Base-by-base conservation (phyloP, 2,113 vertebrate genomes). In the Herpailurus yagouaroundi region DNA sequence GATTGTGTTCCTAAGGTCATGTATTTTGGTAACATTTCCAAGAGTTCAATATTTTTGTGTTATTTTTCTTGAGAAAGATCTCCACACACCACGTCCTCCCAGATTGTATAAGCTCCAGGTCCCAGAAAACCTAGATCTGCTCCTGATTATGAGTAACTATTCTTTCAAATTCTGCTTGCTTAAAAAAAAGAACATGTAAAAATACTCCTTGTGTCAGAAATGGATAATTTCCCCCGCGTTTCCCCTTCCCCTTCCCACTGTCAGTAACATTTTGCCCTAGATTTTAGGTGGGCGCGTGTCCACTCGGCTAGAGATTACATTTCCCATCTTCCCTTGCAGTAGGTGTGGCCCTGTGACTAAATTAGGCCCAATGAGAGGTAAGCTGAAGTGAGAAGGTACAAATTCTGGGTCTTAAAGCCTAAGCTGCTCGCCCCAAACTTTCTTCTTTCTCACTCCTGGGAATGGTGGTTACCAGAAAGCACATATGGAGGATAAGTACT, bases 61-160 rank as follows among this genome's bases (percentile, higher is more conserved):
- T 87, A 57, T 81, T 91, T 95, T 91, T 74, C 57, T 94, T 96
- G 55, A 85, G 69, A 88, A 93, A 79, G n/a, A 55, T 48, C 55
- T 74, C 11, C 50, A 18, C 10, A 55, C 11, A 63, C 41, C 86
- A 76, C 21, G 45, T 52, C 31, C 18, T 71, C 48, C 33, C 68
- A 50, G 71, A 85, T 29, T 89, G 23, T 66, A 68, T 48, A 89
- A 48, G 29, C 23, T 63, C 83, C 50, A 76, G 79, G 31, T 25
- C 16, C 41, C n/a, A 55, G 33, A 57, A 95, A 82, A 74, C 19
- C 21, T 55, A 69, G 76, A 96, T 95, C 52, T 94, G 66, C 25
- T 45, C 8, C 12, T 79, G 55, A 94, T 84, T 52, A n/a, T n/a
- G 15, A 33, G 31, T 69, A 23, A 69, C 9, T 93, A 29, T 71